Base-by-base conservation (phyloP, 2,113 vertebrate genomes). In the Etheostoma spectabile region DNA sequence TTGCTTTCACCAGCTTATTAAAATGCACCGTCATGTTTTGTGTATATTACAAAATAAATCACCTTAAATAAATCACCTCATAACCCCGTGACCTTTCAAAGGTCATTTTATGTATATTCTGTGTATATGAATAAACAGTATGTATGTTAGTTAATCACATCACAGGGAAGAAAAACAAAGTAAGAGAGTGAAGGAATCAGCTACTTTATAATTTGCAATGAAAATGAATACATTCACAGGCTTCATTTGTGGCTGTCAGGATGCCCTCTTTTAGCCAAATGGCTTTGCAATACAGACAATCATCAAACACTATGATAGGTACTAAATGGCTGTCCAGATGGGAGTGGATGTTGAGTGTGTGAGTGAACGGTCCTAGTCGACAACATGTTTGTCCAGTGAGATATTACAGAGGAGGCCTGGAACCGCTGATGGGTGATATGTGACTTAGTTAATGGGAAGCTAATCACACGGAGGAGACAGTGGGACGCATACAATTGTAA, bases 401-500 rank as follows among this genome's bases (percentile, higher is more conserved):
- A 93, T 92, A 80, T 68, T 83, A 65, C 86, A 91, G 87, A 85
- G 82, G 80, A 78, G 84, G 86, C 85, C 88, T 92, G 91, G 90
- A 92, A 85, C 90, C 84, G 77, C 82, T 82, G 89, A 86, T 83
- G 86, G 86, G 69, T 81, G 91, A 93, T 91, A 89, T 87, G 89
- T 82, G 91, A 87, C 86, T 88, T 61, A 35, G 87, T 88, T 93
- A 92, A 94, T 94, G 92, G 90, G 79, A 86, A 79, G 62, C 89
- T 93, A 94, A 94, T 94, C 88, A 88, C 82, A 78, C 82, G n/a
- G 62, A 69, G 84, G 74, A 92, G 91, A 90, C 90, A 88, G 78
- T 67, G 80, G 78, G 88, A 86, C 24, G 74, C 81, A 55, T 59
- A 53, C 69, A 63, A 77, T 85, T 87, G 82, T 91, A 94, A 93